phyloP scores from a whole-genome alignment of 2,888 invertebrate species.

The Tipula lateralis region DNA sequence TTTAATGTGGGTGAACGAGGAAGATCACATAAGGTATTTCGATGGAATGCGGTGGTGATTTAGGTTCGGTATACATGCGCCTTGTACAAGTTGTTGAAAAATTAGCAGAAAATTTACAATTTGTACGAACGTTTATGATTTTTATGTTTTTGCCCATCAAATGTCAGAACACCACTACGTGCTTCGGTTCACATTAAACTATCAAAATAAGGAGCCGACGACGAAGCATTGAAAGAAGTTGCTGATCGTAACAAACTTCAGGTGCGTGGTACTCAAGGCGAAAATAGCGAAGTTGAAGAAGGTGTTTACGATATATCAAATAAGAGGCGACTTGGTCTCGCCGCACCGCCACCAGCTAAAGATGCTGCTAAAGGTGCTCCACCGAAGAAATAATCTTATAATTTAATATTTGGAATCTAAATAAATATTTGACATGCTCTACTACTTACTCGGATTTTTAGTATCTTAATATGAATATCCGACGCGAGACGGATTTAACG shows the following conservation, averaged over 20 bases:
- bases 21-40: slow-evolving; percentile 68
- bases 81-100: slow-evolving; percentile 52
- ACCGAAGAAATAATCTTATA: background rate
- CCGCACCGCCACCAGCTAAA: too few relatives aligned
- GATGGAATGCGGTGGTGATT: slow-evolving; percentile 59
- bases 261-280: slow-evolving; percentile 54
- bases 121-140: slow-evolving; percentile 59
- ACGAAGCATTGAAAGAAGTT: slow-evolving; percentile 53
- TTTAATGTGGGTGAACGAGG: slow-evolving; percentile 64
- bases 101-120: slow-evolving; percentile 53
- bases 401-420: background rate
- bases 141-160: slow-evolving; percentile 65
- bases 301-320: slow-evolving; percentile 63
- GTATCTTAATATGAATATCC: too few relatives aligned
- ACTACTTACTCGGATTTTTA: too few relatives aligned
- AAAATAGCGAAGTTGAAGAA: slow-evolving; percentile 56
- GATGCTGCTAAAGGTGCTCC: background rate
- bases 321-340: slow-evolving; percentile 56
- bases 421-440: background rate
- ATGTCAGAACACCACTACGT: slow-evolving; percentile 65
- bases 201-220: slow-evolving; percentile 54
- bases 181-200: slow-evolving; percentile 64
- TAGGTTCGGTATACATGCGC: slow-evolving; percentile 54
- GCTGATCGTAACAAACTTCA: slow-evolving; percentile 57
- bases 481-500: too few relatives aligned